Percentiles rank a stretch among this genome's conserved stretches.
Evolutionary conservation across 53 echinoderm and acorn worm genomes (phyloP).

Genomic region (Paracentrotus lividus): DNA sequence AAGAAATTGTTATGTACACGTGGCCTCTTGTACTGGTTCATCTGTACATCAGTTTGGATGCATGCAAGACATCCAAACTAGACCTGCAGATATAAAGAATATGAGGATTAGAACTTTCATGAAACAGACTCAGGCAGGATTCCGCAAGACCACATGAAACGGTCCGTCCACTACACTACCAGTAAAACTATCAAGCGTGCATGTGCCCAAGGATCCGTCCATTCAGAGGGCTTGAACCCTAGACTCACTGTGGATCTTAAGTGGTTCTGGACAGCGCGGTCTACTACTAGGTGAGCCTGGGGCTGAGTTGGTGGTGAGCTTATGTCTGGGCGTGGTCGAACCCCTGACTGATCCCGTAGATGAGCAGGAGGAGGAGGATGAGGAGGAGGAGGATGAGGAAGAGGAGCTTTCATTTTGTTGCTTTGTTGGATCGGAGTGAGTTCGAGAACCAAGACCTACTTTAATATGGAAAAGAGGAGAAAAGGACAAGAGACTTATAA

Average conservation of each 20-base stretch:
- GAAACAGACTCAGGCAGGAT: background rate
- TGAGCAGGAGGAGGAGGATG: background rate
- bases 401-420: constrained; percentile 19
- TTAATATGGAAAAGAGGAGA: background rate
- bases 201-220: background rate
- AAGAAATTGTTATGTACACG: background rate
- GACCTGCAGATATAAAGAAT: background rate
- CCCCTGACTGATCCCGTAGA: constrained; percentile 38
- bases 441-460: constrained; percentile 70
- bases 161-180: background rate
- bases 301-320: background rate
- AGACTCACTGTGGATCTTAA: constrained; percentile 51
- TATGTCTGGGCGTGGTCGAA: background rate
- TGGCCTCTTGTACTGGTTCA: background rate
- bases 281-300: constrained; percentile 59
- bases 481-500: background rate
- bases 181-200: background rate
- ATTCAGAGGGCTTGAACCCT: background rate
- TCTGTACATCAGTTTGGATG: background rate
- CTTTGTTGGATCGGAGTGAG: constrained; percentile 80
- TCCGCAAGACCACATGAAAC: background rate
- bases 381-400: background rate
- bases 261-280: constrained; percentile 58
- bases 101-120: background rate
- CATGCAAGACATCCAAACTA: background rate